Evolutionary conservation across 2,797 vertebrate genomes (phyloP).

Genomic region (Enoplosus armatus): DNA sequence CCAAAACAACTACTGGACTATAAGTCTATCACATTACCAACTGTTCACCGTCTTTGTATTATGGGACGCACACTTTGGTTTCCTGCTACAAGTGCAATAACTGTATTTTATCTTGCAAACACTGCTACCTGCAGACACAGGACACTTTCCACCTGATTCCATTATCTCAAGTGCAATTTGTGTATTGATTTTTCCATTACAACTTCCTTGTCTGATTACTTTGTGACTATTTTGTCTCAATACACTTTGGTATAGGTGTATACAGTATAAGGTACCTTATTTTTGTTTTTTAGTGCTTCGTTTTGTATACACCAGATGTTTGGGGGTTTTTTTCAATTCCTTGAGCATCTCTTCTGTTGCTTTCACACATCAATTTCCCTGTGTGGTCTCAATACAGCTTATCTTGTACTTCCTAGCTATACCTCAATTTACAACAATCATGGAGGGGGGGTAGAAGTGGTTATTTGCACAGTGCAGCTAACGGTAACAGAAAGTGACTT

Average conservation of each 20-base stretch:
- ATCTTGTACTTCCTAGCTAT: background rate
- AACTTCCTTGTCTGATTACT: background rate
- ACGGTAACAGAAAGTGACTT: background rate
- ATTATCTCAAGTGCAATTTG: background rate
- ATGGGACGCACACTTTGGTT: background rate
- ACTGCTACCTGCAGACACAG: background rate
- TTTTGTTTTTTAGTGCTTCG: background rate
- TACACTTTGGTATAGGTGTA: too few species aligned
- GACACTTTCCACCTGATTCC: background rate
- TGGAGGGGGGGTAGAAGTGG: rapidly evolving
- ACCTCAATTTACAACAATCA: background rate
- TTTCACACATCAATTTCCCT: background rate
- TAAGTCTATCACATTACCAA: background rate
- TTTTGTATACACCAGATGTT: background rate
- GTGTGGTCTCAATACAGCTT: background rate
- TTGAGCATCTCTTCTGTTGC: background rate
- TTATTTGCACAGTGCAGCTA: background rate
- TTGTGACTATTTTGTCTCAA: background rate
- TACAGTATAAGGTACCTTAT: background rate
- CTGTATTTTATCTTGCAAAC: background rate
- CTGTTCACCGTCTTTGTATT: background rate
- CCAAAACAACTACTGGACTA: background rate
- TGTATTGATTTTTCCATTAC: background rate
- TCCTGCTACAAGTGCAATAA: background rate
- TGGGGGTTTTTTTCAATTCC: background rate